phyloP scores from a whole-genome alignment of 2,113 vertebrate genomes.

The Kryptolebias marmoratus region DNA sequence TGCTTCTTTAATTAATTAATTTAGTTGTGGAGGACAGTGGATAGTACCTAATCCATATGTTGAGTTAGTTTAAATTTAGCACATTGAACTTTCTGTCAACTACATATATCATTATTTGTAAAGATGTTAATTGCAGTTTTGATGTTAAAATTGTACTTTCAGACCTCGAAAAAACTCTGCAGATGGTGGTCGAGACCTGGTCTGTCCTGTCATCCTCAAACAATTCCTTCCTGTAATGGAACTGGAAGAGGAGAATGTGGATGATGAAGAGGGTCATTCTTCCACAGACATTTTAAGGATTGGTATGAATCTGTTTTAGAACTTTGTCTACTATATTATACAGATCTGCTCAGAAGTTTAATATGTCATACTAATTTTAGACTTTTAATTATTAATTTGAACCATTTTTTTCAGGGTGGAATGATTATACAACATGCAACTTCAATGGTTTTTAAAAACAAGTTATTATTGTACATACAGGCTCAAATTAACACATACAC shows the following conservation, averaged over 20 bases:
- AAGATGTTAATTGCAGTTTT: neutral
- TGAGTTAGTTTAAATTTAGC: neutral
- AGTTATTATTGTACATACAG: no score
- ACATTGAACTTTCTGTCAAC: neutral
- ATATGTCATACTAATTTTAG: no score
- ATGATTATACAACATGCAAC: no score
- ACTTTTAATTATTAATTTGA: no score
- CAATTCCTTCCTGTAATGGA: conserved; percentile 1
- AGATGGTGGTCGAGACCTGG: conserved; percentile 9
- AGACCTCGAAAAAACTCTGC: conserved; percentile 26
- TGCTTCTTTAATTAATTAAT: no score
- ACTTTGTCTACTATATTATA: neutral
- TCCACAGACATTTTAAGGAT: conserved; percentile 41
- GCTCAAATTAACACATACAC: no score
- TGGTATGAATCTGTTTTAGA: conserved; percentile 37
- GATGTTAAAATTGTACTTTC: neutral
- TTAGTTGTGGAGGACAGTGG: no score
- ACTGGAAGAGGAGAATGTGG: neutral
- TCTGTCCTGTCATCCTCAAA: conserved; percentile 60
- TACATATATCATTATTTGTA: no score
- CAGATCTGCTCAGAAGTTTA: no score
- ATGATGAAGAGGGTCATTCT: conserved; percentile 8
- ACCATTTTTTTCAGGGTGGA: no score
- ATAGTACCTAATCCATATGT: no score
- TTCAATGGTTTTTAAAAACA: no score